Evolutionary conservation across 2,888 invertebrate species (phyloP), one percentile per base, ranked within the genome.

Genomic region (Habrosyne pyritoides): DNA sequence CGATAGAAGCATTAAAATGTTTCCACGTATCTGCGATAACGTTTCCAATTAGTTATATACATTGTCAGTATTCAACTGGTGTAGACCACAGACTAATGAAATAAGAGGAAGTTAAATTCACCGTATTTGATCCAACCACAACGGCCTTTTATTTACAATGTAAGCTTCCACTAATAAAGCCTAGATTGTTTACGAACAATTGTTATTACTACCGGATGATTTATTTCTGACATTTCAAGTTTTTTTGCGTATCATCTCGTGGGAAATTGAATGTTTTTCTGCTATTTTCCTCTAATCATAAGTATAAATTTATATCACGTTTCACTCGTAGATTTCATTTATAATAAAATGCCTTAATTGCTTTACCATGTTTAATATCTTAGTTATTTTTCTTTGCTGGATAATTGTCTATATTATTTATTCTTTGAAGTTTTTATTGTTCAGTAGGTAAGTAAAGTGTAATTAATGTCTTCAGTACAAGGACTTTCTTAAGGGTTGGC

Each of bases 71-170:
- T 28, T 50, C 30, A 18, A 22, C 30, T 21, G 18, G 21, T 6
- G 21, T 42, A 18, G 5, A 21, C 24, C 26, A 24, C 10, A n/a
- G 49, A 49, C 28, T 50, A 28, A 50, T 50, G 10, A 28, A 26
- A 42, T 42, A n/a, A 18, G 36, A 42, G 50, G n/a, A 49, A 50
- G 50, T 18, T 50, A 50, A 24, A 30, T 47, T 21, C 10, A 28
- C 12, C 49, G 28, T 8, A n/a, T 21, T 50, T 12, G 21, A 50
- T 30, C 28, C 21, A 28, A 30, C 21, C 28, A 10, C 7, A 42
- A 14, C 10, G 28, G 50, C 26, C 28, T 12, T 50, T 50, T 10
- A 50, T 21, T 50, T 30, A 50, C 30, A 50, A 28, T 50, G 50
- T 50, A 50, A 18, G 30, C 28, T 21, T 28, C 28, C 5, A 28